Percentiles rank a stretch among this genome's conserved stretches.
phyloP scores from a whole-genome alignment of 2,888 invertebrate genomes.

The Tyria jacobaeae region DNA sequence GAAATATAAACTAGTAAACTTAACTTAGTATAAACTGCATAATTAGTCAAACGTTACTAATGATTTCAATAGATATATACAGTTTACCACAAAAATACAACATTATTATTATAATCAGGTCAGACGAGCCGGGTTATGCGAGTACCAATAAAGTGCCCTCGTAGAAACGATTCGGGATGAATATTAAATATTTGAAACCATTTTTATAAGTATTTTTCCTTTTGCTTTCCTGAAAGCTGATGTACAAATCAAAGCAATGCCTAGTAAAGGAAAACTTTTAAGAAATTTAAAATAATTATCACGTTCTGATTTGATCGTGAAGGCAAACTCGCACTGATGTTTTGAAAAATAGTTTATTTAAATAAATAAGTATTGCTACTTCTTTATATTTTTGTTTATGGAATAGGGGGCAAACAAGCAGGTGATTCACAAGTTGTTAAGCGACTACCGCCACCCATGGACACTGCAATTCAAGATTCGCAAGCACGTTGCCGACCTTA shows the following conservation, averaged over 20 bases:
- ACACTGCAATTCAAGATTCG: too few species aligned
- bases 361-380: too few species aligned
- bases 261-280: not conserved
- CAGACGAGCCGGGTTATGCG: slow-evolving; percentile 16
- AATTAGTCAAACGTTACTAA: slow-evolving; percentile 18
- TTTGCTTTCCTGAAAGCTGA: not conserved
- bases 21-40: slow-evolving; percentile 2
- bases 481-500: too few species aligned
- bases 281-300: not conserved
- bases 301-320: not conserved
- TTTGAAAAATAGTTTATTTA: not conserved
- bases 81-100: slow-evolving; percentile 26
- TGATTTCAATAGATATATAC: slow-evolving; percentile 40
- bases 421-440: too few species aligned
- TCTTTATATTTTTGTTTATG: too few species aligned
- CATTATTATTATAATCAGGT: slow-evolving; percentile 30
- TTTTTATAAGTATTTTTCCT: slow-evolving; percentile 16
- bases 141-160: slow-evolving; percentile 30
- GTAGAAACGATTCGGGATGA: slow-evolving; percentile 21
- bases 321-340: not conserved
- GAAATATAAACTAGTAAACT: too few species aligned
- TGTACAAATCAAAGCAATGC: not conserved
- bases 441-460: too few species aligned
- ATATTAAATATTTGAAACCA: slow-evolving; percentile 21
- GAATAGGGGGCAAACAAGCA: too few species aligned